Evolutionary conservation across 2,888 invertebrate species (phyloP).

Genomic region (Balanococcus diminutus): DNA sequence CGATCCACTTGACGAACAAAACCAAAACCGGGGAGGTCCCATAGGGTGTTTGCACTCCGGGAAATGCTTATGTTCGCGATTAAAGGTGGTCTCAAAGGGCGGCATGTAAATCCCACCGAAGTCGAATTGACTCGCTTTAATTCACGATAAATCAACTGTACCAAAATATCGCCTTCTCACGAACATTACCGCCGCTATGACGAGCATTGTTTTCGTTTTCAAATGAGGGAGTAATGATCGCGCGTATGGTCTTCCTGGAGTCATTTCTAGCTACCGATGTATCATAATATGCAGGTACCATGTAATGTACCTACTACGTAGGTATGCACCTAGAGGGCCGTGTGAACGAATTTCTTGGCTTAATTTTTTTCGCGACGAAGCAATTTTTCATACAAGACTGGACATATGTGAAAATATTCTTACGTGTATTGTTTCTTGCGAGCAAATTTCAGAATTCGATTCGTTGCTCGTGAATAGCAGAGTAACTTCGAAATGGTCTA

Average conservation of each 20-base stretch:
- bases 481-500: background rate
- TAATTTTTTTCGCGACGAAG: background rate
- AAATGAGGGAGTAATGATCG: constrained; percentile 31
- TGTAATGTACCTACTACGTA: background rate
- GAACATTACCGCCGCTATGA: constrained; percentile 19
- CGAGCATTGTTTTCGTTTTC: constrained; percentile 34
- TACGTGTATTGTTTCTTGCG: background rate
- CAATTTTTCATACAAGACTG: constrained; percentile 17
- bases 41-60: constrained; percentile 23
- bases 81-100: constrained; percentile 33
- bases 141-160: constrained; percentile 20
- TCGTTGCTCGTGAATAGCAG: background rate
- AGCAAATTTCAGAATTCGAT: background rate
- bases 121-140: background rate
- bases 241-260: background rate
- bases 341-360: background rate
- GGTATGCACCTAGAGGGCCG: background rate
- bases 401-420: background rate
- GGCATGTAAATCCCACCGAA: constrained; percentile 31
- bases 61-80: constrained; percentile 17
- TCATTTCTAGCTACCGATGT: background rate
- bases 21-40: constrained; percentile 33
- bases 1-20: constrained; percentile 18
- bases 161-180: constrained; percentile 34
- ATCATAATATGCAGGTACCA: background rate